These are phyloP conservation scores for Frieseomelitta varia DNA, from an alignment of 1,140 invertebrate genomes.

Conservation along the genomic window DNA sequence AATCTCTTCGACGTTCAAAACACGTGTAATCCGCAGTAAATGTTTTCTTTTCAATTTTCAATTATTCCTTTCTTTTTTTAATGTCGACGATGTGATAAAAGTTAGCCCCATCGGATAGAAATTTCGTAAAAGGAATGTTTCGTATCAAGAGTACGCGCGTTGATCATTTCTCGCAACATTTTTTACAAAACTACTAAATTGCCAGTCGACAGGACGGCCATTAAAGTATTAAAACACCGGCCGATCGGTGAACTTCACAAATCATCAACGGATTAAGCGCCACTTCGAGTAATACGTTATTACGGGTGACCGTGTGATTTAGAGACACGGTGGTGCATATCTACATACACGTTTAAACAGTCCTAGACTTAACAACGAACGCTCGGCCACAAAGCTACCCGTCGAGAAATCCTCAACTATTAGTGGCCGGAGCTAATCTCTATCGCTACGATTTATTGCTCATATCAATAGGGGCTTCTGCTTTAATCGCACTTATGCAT, in stretches of 20 bases:
- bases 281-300: not conserved
- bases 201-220: not conserved
- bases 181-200: not conserved
- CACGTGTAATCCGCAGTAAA: too few relatives aligned
- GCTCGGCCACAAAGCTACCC: not conserved
- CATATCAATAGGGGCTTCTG: not conserved
- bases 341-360: not conserved
- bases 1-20: too few relatives aligned
- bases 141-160: too few relatives aligned
- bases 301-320: conserved; percentile 3
- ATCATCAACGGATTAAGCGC: conserved; percentile 17
- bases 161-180: too few relatives aligned
- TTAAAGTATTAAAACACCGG: conserved; percentile 6
- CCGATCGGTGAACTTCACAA: not conserved
- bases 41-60: too few relatives aligned
- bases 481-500: conserved; percentile 18
- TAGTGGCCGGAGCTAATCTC: conserved; percentile 1
- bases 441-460: conserved; percentile 7
- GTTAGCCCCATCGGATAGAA: too few relatives aligned
- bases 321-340: not conserved
- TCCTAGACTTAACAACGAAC: conserved; percentile 12
- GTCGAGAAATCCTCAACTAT: conserved; percentile 18
- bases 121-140: too few relatives aligned
- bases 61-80: too few relatives aligned
- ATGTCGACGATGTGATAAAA: too few relatives aligned